A percentile compares a stretch with the other conserved stretches of the same genome.
These are phyloP conservation scores for Lemur catta DNA, from an alignment of 2,797 vertebrate genomes.

Conservation along the genomic window DNA sequence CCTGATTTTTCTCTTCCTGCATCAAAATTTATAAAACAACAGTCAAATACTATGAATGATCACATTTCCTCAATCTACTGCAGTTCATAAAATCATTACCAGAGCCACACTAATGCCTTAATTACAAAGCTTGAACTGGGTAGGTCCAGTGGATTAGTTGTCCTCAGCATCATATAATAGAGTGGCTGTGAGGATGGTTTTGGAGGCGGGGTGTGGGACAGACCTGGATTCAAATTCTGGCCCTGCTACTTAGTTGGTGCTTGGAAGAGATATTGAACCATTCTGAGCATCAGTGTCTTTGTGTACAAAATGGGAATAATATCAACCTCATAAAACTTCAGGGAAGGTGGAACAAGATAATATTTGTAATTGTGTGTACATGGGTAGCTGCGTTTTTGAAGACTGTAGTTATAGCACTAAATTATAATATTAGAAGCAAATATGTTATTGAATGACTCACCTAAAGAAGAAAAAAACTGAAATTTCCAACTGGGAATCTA, in stretches of 20 bases:
- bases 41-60: not conserved
- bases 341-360: not conserved
- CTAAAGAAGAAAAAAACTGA: not conserved
- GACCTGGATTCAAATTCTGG: not conserved
- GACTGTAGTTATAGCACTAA: not conserved
- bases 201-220: not conserved
- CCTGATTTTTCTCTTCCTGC: not conserved
- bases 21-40: not conserved
- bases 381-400: not conserved
- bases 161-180: not conserved
- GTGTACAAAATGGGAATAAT: not conserved
- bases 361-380: not conserved
- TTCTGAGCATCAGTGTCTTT: not conserved
- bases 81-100: not conserved
- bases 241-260: not conserved
- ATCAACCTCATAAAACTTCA: not conserved
- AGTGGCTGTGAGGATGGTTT: not conserved
- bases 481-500: not conserved
- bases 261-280: not conserved
- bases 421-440: not conserved
- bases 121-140: not conserved
- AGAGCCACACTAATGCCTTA: not conserved
- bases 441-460: not conserved
- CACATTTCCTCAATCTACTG: not conserved
- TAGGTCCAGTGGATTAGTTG: not conserved